Base-by-base conservation (phyloP, 2,113 vertebrate species). In the Oxyruncus cristatus region DNA sequence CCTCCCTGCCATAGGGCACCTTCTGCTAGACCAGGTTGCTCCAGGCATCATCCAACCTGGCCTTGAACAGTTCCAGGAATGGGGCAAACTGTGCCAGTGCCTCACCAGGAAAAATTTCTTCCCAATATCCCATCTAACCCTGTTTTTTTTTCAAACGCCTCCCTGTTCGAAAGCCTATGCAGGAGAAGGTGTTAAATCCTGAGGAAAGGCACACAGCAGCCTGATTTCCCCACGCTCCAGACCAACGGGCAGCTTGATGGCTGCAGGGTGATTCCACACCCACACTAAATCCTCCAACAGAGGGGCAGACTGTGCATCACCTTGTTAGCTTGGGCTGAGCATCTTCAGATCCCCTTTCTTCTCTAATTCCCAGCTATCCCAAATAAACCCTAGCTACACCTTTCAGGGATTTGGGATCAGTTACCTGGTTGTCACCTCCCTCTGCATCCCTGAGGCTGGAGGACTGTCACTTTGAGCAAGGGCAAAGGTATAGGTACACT, bases 201-300 rank as follows among this genome's bases (percentile, higher is more conserved):
- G 37, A 14, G 1, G 4, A 67, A 56, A 27, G 33, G 12, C 15
- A 28, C 11, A 71, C 30, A 11, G 33, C 30, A 68, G 35, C 21
- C 59, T 35, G 33, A 24, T 73, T 44, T 78, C 41, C 4, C 47
- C 1, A 0, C 55, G 39, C 5, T 46, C 28, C 44, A 33, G 49
- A 28, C 6, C 24, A 28, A 9, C 0, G 1, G 41, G 53, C 66
- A 67, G 27, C 15, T 80, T 5, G 3, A 20, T n/a, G 58, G n/a
- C 65, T 83, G 65, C 42, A 74, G 41, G 15, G 35, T 76, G 63
- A 23, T 52, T 90, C 7, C 50, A 46, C 65, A 26, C 42, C 49
- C 37, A 20, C 0, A 1, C 24, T 56, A 32, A 62, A 46, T 56
- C 46, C 23, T 55, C 41, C 37, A 39, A 16, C 22, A 58, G 50